Evolutionary conservation across 2,888 invertebrate species (phyloP).

Genomic region (Drosophila buzzatii): DNA sequence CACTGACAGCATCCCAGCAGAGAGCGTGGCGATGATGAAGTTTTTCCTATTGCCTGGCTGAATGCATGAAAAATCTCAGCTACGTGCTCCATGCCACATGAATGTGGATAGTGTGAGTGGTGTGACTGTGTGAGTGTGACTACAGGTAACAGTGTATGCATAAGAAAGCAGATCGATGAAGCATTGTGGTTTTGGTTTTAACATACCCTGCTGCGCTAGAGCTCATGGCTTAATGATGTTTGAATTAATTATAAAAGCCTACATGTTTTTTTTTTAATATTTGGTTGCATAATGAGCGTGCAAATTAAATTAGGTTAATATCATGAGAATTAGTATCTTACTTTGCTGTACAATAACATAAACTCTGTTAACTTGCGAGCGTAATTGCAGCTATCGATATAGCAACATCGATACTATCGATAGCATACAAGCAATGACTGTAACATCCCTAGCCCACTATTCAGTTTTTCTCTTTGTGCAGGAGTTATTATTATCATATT

Average conservation of each 20-base stretch:
- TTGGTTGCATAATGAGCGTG: no score
- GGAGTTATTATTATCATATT: no score
- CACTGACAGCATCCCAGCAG: constrained; percentile 46
- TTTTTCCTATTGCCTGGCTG: constrained; percentile 49
- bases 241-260: no score
- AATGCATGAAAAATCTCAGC: constrained; percentile 60
- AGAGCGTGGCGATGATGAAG: constrained; percentile 11
- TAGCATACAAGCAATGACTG: background rate
- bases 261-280: no score
- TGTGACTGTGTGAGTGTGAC: constrained; percentile 33
- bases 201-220: constrained; percentile 29
- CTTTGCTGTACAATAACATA: no score
- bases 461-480: background rate
- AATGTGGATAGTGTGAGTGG: background rate
- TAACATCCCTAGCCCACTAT: background rate
- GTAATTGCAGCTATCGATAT: background rate
- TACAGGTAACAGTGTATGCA: constrained; percentile 27
- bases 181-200: constrained; percentile 13
- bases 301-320: no score
- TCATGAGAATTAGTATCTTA: no score
- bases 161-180: constrained; percentile 48
- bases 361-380: background rate
- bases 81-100: constrained; percentile 36
- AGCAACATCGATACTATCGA: background rate
- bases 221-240: no score